Base-by-base conservation (phyloP, 1,140 invertebrate species). In the Bradysia coprophila region DNA sequence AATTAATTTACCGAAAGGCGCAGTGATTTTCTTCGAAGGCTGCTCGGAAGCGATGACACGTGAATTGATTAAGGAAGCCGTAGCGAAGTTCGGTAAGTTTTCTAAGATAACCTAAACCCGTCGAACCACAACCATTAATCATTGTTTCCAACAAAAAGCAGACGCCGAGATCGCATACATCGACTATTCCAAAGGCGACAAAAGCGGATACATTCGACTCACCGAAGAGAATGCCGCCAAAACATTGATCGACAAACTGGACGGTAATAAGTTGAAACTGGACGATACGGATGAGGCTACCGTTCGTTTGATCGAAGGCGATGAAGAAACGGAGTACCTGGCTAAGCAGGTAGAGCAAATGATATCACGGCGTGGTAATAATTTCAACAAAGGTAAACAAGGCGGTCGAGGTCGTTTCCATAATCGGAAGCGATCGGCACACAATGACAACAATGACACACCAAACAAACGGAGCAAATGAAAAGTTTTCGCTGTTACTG, bases 101-200 rank as follows among this genome's bases (percentile, higher is more conserved):
- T 19, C 20, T 22, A 39, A 18, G 15, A 20, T 13, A 19, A n/a
- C n/a, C n/a, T n/a, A n/a, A n/a, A n/a, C n/a, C n/a, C n/a, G n/a
- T n/a, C n/a, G n/a, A n/a, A n/a, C n/a, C n/a, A n/a, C n/a, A n/a
- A n/a, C n/a, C n/a, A n/a, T n/a, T n/a, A 37, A 34, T 13, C 24
- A 40, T 44, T 18, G 24, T 21, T 39, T 18, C 18, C 18, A 16
- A n/a, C n/a, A 48, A 22, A 21, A 16, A 4, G 23, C 47, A 57
- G 72, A 71, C 39, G 67, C 63, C 3, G 69, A 73, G 44, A 68
- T 86, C 18, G 76, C 75, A 2, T 89, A 70, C 57, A 67, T 88
- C 44, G 80, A 86, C 49, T 87, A 75, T 52, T 73, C 71, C 45
- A 71, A 69, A 43, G 83, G 82, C 8, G 71, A 86, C 45, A 61